These are phyloP conservation scores for Tachina grossa DNA, from an alignment of 2,888 invertebrate species.

Conservation along the genomic window DNA sequence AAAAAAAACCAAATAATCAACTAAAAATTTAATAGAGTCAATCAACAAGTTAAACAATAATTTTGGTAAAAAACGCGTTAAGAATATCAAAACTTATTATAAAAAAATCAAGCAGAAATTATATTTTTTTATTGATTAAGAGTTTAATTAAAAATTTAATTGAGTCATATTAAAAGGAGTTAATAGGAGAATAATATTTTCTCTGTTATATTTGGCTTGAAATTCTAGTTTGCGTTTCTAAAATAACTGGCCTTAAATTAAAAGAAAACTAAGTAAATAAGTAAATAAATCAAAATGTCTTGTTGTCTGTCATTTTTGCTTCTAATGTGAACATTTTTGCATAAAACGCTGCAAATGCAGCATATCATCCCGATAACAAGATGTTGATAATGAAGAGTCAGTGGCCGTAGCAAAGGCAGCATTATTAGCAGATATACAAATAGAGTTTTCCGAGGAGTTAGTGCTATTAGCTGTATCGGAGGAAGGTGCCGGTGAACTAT, in stretches of 20 bases:
- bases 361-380: slow-evolving; percentile 43
- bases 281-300: not conserved
- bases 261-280: not conserved
- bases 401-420: slow-evolving; percentile 18
- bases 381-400: slow-evolving; percentile 42
- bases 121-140: too few species aligned
- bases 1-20: too few species aligned
- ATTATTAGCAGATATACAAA: slow-evolving; percentile 18
- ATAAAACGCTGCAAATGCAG: slow-evolving; percentile 49
- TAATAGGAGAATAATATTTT: too few species aligned
- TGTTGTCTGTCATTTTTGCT: not conserved
- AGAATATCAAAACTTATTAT: too few species aligned
- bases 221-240: not conserved
- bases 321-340: slow-evolving; percentile 63
- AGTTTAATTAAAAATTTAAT: too few species aligned
- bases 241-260: slow-evolving; percentile 16
- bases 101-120: too few species aligned
- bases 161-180: too few species aligned
- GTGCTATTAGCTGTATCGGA: slow-evolving; percentile 41
- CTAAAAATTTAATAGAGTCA: too few species aligned
- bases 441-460: slow-evolving; percentile 50
- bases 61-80: too few species aligned
- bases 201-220: slow-evolving; percentile 7
- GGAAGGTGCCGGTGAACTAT: slow-evolving; percentile 63
- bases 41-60: too few species aligned